These are phyloP conservation scores for Orius insidiosus DNA, from an alignment of 1,140 invertebrate genomes.

Conservation along the genomic window DNA sequence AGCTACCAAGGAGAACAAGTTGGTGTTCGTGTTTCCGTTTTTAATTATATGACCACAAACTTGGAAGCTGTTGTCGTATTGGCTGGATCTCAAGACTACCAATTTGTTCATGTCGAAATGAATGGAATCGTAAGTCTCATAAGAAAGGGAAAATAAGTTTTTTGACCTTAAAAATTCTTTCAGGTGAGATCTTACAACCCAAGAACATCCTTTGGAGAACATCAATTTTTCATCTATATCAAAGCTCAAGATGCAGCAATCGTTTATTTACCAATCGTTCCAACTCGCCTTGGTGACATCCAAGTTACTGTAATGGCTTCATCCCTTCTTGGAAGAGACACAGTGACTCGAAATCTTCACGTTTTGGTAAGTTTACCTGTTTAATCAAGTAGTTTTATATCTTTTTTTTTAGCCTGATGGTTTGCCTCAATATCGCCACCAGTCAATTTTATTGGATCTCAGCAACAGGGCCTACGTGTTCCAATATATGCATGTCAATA, in stretches of 20 bases:
- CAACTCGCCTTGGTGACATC: conserved; percentile 59
- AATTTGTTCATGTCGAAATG: conserved; percentile 87
- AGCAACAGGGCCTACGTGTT: conserved; percentile 81
- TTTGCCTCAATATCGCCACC: conserved; percentile 76
- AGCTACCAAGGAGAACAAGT: conserved; percentile 85
- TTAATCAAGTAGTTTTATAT: conserved; percentile 17
- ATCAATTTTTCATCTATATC: conserved; percentile 86
- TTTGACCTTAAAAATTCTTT: conserved; percentile 4
- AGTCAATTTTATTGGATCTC: conserved; percentile 77
- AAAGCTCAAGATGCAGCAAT: conserved; percentile 54
- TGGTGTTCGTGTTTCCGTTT: conserved; percentile 77
- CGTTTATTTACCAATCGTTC: conserved; percentile 82
- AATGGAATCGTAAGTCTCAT: conserved; percentile 67
- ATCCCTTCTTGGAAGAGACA: conserved; percentile 69
- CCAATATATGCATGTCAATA: conserved; percentile 88
- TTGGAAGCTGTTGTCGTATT: conserved; percentile 76
- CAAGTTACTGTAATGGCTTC: conserved; percentile 64
- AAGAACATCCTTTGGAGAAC: conserved; percentile 72
- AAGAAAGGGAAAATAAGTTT: too few relatives aligned
- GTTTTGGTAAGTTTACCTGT: conserved; percentile 46
- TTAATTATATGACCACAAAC: conserved; percentile 76
- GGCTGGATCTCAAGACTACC: conserved; percentile 69
- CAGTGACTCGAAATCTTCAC: conserved; percentile 46
- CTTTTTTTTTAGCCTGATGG: conserved; percentile 58
- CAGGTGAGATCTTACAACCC: conserved; percentile 60